Base-by-base conservation (phyloP, 1,140 invertebrate species). In the Heliothis virescens region DNA sequence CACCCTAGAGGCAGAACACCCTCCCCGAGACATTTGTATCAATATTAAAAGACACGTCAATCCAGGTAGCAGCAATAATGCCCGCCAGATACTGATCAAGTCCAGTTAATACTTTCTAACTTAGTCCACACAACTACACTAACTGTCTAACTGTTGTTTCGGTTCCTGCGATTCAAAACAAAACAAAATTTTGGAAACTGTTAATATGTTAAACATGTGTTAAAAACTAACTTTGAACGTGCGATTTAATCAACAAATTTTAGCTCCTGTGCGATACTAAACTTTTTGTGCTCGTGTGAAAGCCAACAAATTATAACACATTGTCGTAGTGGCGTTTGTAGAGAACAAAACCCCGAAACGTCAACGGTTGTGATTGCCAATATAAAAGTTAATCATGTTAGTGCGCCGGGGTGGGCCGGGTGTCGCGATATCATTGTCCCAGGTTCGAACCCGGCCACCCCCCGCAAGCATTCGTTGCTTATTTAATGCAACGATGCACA, bases 401-500 rank as follows among this genome's bases (percentile, higher is more conserved):
- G 82, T 83, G 74, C 80, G 74, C 52, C 81, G 78, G 84, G 86
- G 79, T 86, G 89, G 86, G 92, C 92, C 90, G 87, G 89, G 87
- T 92, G 90, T 85, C 72, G 80, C 78, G 82, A 82, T 80, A 85
- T 79, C 86, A 92, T 90, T 94, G 92, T 93, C 86, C 88, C 87
- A 86, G 87, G 86, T 89, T 87, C 83, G 83, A 86, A 55, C 73
- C 78, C 81, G 74, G 83, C 85, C 78, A 67, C 79, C 84, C 91
- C 90, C 89, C 86, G 87, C 90, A 85, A 84, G 83, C 88, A 94
- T 91, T 89, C 90, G 85, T 92, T 90, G 90, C 92, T 91, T 91
- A 94, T 94, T 94, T 93, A 92, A 94, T 93, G 92, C 90, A 91
- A 92, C 91, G 89, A 85, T 93, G 91, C 90, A 94, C 92, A 92